phyloP scores from a whole-genome alignment of 2,888 invertebrate genomes.

The Spisula solida region DNA sequence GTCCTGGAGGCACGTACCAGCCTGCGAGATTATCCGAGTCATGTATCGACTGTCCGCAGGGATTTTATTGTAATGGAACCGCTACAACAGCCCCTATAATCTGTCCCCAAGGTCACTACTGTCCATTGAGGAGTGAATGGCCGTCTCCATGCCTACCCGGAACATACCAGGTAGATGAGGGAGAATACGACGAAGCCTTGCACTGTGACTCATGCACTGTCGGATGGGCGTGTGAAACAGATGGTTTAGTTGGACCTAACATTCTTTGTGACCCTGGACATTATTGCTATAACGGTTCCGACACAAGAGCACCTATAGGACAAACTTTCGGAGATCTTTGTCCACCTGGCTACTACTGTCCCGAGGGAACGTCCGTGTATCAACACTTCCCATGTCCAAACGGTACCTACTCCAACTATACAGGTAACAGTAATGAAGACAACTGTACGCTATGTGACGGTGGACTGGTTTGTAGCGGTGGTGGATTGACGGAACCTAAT shows the following conservation, averaged over 20 bases:
- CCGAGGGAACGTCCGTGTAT: conserved; percentile 81
- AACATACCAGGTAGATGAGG: conserved; percentile 78
- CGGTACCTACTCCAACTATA: conserved; percentile 85
- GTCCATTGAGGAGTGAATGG: conserved; percentile 82
- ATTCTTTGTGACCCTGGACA: conserved; percentile 82
- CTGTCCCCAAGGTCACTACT: conserved; percentile 85
- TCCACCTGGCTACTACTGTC: conserved; percentile 85
- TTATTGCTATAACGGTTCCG: conserved; percentile 82
- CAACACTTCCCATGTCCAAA: conserved; percentile 82
- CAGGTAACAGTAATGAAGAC: conserved; percentile 76
- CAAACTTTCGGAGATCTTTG: conserved; percentile 82
- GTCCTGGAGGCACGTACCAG: conserved; percentile 84
- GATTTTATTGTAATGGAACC: conserved; percentile 85
- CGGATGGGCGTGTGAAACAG: conserved; percentile 84
- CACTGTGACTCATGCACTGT: conserved; percentile 83
- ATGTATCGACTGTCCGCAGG: conserved; percentile 84
- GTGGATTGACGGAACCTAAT: conserved; percentile 82
- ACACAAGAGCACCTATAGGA: conserved; percentile 74
- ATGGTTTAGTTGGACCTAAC: conserved; percentile 80
- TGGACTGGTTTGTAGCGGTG: conserved; percentile 83
- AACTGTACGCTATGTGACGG: conserved; percentile 85
- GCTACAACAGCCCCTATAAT: conserved; percentile 79
- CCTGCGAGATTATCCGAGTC: conserved; percentile 76
- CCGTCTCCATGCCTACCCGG: conserved; percentile 85
- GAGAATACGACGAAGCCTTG: conserved; percentile 76